phyloP scores from a whole-genome alignment of 2,888 invertebrate species.

The Platypus cylindrus region DNA sequence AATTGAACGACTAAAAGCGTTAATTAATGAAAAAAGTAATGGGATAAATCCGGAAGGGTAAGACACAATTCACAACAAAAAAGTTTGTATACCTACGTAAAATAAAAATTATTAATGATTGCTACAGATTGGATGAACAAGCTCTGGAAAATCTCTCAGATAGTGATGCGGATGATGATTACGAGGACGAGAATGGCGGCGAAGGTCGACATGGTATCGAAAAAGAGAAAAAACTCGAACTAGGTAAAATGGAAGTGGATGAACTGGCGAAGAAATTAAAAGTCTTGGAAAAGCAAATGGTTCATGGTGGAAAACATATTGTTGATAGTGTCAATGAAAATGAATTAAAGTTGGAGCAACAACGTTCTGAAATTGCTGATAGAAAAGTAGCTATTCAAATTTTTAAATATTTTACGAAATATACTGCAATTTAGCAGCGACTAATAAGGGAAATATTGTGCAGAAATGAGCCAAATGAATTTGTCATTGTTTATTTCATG shows the following conservation, averaged over 20 bases:
- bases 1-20: constrained; percentile 51
- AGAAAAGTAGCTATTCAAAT: constrained; percentile 57
- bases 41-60: constrained; percentile 31
- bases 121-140: constrained; percentile 14
- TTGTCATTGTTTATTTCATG: too few relatives aligned
- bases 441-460: too few relatives aligned
- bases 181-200: too few relatives aligned
- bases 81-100: too few relatives aligned
- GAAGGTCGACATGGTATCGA: too few relatives aligned
- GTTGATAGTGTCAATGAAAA: constrained; percentile 92
- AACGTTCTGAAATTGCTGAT: constrained; percentile 78
- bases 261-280: constrained; percentile 66
- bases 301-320: constrained; percentile 89
- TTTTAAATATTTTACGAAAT: too few relatives aligned
- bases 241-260: constrained; percentile 52
- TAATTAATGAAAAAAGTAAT: constrained; percentile 29
- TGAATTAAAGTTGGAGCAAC: constrained; percentile 76
- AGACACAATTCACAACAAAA: too few relatives aligned
- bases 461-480: too few relatives aligned
- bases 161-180: constrained; percentile 34
- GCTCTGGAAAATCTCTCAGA: constrained; percentile 18
- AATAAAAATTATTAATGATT: background rate
- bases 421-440: too few relatives aligned
- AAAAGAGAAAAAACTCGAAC: constrained; percentile 34
- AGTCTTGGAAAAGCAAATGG: constrained; percentile 84